Evolutionary conservation across 2,888 invertebrate genomes (phyloP).

Genomic region (Rhopalosiphum nymphaeae): DNA sequence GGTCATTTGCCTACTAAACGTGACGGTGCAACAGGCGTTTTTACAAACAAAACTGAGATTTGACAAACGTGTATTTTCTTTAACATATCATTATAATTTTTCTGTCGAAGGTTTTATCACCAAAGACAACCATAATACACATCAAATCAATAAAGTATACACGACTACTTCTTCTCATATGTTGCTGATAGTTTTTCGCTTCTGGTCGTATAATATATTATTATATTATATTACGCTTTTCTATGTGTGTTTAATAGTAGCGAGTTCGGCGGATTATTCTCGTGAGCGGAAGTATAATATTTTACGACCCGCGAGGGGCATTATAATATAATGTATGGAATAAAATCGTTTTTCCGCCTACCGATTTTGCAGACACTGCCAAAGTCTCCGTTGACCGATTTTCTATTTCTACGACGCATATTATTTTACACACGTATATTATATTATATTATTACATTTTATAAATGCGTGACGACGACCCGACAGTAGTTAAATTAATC

Average conservation of each 20-base stretch:
- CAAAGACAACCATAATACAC: neutral
- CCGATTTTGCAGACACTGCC: constrained; percentile 34
- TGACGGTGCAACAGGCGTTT: constrained; percentile 31
- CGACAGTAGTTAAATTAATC: neutral
- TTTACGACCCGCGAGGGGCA: neutral
- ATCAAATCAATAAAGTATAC: neutral
- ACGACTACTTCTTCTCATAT: neutral
- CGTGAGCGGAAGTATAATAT: constrained; percentile 40
- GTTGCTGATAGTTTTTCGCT: neutral
- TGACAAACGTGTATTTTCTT: neutral
- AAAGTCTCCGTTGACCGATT: neutral
- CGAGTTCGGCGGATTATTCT: neutral
- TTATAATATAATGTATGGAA: neutral
- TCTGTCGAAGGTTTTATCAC: neutral
- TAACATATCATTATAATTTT: neutral
- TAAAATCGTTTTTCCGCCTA: constrained; percentile 26
- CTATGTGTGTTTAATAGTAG: neutral
- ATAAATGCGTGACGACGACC: neutral
- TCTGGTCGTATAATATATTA: neutral
- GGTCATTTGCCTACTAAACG: neutral
- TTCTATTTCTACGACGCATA: constrained; percentile 17
- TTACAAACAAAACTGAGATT: neutral
- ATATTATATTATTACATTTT: neutral
- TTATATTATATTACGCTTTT: neutral
- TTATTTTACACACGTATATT: neutral